Evolutionary conservation across 2,888 invertebrate genomes (phyloP).

Genomic region (Ametastegia equiseti): DNA sequence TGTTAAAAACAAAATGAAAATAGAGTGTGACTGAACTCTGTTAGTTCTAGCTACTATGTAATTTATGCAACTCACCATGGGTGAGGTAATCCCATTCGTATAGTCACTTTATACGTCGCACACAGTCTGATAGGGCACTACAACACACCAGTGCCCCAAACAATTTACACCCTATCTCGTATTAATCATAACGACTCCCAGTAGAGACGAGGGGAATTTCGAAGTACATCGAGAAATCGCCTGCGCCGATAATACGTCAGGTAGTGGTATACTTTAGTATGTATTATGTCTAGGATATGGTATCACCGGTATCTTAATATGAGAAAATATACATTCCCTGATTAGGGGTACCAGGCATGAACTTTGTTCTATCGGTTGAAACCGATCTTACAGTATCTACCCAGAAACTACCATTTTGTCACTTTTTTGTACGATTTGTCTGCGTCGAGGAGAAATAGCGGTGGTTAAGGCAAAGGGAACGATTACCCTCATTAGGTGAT

Average conservation of each 20-base stretch:
- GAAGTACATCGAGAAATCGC: slow-evolving; percentile 36
- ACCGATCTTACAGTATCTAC: not conserved
- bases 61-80: slow-evolving; percentile 36
- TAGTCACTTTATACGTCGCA: slow-evolving; percentile 40
- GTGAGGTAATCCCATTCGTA: slow-evolving; percentile 39
- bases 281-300: not conserved
- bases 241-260: slow-evolving; percentile 33
- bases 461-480: slow-evolving; percentile 43
- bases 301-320: not conserved
- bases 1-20: not conserved
- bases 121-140: slow-evolving; percentile 37
- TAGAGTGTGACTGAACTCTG: not conserved
- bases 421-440: slow-evolving; percentile 45
- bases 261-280: slow-evolving; percentile 24
- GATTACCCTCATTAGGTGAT: slow-evolving; percentile 51
- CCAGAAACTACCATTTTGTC: not conserved
- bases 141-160: slow-evolving; percentile 42
- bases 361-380: not conserved
- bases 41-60: slow-evolving; percentile 1
- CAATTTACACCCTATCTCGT: slow-evolving; percentile 44
- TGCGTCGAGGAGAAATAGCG: slow-evolving; percentile 30
- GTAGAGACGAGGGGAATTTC: slow-evolving; percentile 22
- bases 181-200: slow-evolving; percentile 40
- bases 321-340: not conserved
- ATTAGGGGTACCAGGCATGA: not conserved